Conservation (phyloP, 2,888 invertebrate species). For the Drosophila mimetica region DNA sequence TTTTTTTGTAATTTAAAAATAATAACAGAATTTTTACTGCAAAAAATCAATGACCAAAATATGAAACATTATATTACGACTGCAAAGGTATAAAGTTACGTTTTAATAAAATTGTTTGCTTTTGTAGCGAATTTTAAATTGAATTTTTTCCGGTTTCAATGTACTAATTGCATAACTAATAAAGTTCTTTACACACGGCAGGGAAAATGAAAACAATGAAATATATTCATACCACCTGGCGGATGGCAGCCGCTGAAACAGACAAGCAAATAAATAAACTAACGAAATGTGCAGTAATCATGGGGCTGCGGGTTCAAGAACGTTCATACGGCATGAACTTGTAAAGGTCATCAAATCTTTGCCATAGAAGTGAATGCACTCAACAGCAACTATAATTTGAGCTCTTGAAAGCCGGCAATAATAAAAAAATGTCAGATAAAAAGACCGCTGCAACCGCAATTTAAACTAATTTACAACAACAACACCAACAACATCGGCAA, state of each 20-base stretch:
- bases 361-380: conserved; percentile 80
- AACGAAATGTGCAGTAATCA: conserved; percentile 26
- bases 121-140: no score
- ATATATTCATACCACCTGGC: conserved; percentile 8
- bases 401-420: conserved; percentile 60
- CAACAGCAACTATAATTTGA: conserved; percentile 35
- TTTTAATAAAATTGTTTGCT: no score
- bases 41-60: no score
- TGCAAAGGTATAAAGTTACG: no score
- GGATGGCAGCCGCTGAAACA: conserved; percentile 1
- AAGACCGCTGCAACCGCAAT: conserved; percentile 71
- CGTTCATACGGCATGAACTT: conserved; percentile 79
- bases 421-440: conserved; percentile 52
- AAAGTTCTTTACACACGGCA: not conserved
- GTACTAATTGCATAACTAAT: not conserved
- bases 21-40: no score
- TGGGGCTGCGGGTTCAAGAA: conserved; percentile 66
- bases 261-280: conserved; percentile 19
- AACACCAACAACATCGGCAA: conserved; percentile 30
- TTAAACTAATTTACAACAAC: conserved; percentile 68
- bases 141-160: no score
- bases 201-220: not conserved
- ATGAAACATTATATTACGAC: no score
- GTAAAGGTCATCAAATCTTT: conserved; percentile 74
- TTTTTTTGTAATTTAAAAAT: no score